Conservation (phyloP, 1,140 invertebrate genomes). For the Zaprionus gabonicus region DNA sequence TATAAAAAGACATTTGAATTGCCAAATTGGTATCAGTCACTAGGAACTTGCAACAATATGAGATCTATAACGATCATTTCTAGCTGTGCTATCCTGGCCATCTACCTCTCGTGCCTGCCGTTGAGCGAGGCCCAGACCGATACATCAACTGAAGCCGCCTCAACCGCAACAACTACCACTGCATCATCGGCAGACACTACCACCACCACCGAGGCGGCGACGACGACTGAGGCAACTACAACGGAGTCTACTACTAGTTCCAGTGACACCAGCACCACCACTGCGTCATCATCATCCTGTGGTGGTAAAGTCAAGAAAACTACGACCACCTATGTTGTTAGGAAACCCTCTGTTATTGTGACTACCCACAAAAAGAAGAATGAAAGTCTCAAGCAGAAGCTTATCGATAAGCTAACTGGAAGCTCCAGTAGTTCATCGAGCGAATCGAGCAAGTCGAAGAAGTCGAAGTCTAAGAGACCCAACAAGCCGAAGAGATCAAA, state of each 20-base stretch:
- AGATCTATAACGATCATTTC: background rate
- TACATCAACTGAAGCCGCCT: too few species aligned
- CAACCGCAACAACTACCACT: too few species aligned
- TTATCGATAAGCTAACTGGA: background rate
- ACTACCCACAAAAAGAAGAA: background rate
- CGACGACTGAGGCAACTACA: background rate
- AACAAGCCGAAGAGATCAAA: background rate
- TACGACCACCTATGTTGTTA: background rate
- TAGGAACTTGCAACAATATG: conserved; percentile 1
- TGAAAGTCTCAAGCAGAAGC: background rate
- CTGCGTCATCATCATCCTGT: background rate
- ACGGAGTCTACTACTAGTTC: background rate
- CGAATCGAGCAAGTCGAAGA: background rate
- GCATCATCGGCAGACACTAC: background rate
- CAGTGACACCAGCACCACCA: background rate
- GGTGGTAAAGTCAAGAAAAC: background rate
- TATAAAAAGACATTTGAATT: conserved; percentile 11
- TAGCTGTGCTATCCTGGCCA: conserved; percentile 12
- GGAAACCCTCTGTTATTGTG: background rate
- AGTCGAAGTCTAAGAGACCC: background rate
- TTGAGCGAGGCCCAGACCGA: background rate
- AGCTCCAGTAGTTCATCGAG: background rate
- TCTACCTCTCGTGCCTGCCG: conserved; percentile 5
- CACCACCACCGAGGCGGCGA: background rate
- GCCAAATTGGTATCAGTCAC: background rate